Percentiles rank a stretch among this genome's conserved stretches.
Evolutionary conservation across 2,888 invertebrate genomes (phyloP).

Genomic region (Antitype chi): DNA sequence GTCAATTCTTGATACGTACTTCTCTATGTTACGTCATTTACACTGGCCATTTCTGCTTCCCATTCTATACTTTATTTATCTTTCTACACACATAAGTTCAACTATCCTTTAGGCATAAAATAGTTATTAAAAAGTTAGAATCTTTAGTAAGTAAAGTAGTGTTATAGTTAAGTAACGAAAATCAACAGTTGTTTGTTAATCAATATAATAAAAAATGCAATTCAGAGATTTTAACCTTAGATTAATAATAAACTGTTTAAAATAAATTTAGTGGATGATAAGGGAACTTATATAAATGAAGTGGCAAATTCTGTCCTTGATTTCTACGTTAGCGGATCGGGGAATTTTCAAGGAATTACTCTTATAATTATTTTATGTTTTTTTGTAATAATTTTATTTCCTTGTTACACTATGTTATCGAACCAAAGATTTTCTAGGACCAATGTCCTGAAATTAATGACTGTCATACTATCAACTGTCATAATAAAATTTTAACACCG

Average conservation of each 20-base stretch:
- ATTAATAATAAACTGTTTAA: slow-evolving; percentile 81
- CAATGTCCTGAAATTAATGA: slow-evolving; percentile 48
- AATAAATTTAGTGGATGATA: slow-evolving; percentile 74
- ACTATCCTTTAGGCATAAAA: slow-evolving; percentile 82
- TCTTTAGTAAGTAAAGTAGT: slow-evolving; percentile 84
- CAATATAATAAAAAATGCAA: slow-evolving; percentile 88
- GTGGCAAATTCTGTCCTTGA: slow-evolving; percentile 78
- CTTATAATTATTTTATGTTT: slow-evolving; percentile 55
- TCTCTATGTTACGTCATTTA: slow-evolving; percentile 61
- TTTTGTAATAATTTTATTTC: slow-evolving; percentile 63
- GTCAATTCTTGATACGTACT: slow-evolving; percentile 81
- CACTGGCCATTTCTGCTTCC: slow-evolving; percentile 62
- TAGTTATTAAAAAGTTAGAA: slow-evolving; percentile 81
- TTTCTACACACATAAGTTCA: slow-evolving; percentile 72
- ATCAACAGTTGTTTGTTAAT: slow-evolving; percentile 90
- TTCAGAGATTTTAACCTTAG: slow-evolving; percentile 89
- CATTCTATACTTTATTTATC: slow-evolving; percentile 62
- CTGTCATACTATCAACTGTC: slow-evolving; percentile 59
- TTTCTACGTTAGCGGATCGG: slow-evolving; percentile 53
- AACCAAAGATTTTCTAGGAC: slow-evolving; percentile 72
- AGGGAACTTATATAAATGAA: slow-evolving; percentile 61
- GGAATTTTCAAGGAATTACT: slow-evolving; percentile 67
- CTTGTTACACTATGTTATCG: slow-evolving; percentile 67
- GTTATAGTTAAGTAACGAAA: slow-evolving; percentile 80
- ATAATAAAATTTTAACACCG: slow-evolving; percentile 61